Base-by-base conservation (phyloP, 2,797 vertebrate species). In the Etheostoma nigrum region DNA sequence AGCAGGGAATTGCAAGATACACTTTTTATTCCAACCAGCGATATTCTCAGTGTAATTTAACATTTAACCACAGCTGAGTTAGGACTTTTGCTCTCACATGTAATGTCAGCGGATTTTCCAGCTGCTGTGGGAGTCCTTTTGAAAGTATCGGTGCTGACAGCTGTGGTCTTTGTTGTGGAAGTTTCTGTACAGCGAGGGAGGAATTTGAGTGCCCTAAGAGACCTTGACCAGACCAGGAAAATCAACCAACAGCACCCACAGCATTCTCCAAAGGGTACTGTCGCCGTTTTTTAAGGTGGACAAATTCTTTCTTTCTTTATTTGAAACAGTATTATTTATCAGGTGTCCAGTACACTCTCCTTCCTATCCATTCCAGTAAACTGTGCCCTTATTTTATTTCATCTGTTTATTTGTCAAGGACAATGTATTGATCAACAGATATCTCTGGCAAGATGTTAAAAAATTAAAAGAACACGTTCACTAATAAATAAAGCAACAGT, bases 81-180 rank as follows among this genome's bases (percentile, higher is more conserved):
- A 12, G 79, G 77, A 70, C 48, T 72, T 78, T 58, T 27, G 25
- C 54, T 59, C 58, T 79, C 55, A 57, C 49, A 18, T 78, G 68
- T 55, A 67, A 69, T 75, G 89, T 88, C 88, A 88, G 88, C 61
- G 30, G 71, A 85, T 90, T 68, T 86, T 67, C 18, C 47, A 58
- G 64, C 76, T 58, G 66, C 88, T 16, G 69, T 42, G 27, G 62
- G 72, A 81, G 67, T 69, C 36, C 25, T 52, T 58, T 73, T 58
- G 49, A 88, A 84, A 68, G 81, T 62, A 76, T 84, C 6, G 4
- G 25, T 19, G 45, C 64, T 86, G 86, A 88, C 81, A 61, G 81
- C 48, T 42, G 51, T 4, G 42, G 63, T 62, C 71, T 75, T 68
- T 23, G 21, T 23, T 23, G 21, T 23, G 21, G 21, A 23, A 23